A percentile compares a stretch with the other conserved stretches of the same genome.
These are phyloP conservation scores for Tauraco hartlaubi DNA, from an alignment of 2,797 vertebrate species.

Conservation along the genomic window DNA sequence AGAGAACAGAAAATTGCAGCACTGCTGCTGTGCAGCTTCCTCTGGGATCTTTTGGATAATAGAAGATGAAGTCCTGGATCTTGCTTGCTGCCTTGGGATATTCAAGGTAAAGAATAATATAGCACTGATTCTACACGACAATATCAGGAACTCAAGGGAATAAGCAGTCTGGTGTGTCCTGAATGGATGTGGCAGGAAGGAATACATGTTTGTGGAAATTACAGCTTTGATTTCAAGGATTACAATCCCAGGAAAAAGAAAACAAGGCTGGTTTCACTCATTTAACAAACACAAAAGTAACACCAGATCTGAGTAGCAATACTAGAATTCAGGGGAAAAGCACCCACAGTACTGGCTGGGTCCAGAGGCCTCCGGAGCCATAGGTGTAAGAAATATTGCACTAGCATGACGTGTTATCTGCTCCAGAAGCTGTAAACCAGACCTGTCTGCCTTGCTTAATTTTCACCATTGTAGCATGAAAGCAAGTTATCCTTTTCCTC, in stretches of 20 bases:
- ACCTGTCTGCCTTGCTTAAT: background rate
- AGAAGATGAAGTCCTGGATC: conserved; percentile 28
- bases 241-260: background rate
- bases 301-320: background rate
- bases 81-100: background rate
- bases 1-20: background rate
- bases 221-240: background rate
- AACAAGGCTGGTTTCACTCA: background rate
- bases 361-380: background rate
- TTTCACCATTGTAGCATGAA: background rate
- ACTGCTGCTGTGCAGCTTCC: background rate
- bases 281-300: background rate
- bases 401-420: background rate
- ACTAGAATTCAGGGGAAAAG: background rate
- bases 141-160: background rate
- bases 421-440: background rate
- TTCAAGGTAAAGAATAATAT: background rate
- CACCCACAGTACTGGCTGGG: background rate
- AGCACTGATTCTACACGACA: background rate
- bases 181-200: background rate
- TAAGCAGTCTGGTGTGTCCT: background rate
- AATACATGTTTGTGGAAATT: background rate
- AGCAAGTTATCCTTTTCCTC: background rate
- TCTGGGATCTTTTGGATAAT: background rate
- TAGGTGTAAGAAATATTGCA: background rate